phyloP scores from a whole-genome alignment of 2,113 vertebrate species.

The Verasper variegatus region DNA sequence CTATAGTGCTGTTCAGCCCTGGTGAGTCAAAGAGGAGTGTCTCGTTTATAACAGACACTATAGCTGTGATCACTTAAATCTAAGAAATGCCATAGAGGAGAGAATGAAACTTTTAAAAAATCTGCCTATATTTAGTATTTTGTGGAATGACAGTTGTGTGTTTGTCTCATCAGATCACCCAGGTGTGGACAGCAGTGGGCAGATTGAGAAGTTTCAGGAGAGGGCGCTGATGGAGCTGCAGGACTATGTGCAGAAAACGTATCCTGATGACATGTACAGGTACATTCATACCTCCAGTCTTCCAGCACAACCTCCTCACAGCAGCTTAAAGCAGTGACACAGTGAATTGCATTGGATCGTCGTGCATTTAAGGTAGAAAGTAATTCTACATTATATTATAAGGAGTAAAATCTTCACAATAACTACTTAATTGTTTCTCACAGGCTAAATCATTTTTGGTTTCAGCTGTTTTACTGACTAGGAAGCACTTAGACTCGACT shows the following conservation, averaged over 20 bases:
- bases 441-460: too few relatives aligned
- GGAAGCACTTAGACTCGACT: too few relatives aligned
- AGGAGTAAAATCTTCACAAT: too few relatives aligned
- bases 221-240: conserved; percentile 99
- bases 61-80: too few relatives aligned
- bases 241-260: conserved; percentile 98
- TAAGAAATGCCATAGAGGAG: too few relatives aligned
- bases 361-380: too few relatives aligned
- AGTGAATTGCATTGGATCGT: too few relatives aligned
- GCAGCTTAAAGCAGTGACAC: not conserved
- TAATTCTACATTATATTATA: too few relatives aligned
- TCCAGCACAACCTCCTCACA: not conserved
- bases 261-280: conserved; percentile 98
- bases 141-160: conserved; percentile 10
- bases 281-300: conserved; percentile 58
- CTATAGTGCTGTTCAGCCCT: conserved; percentile 97
- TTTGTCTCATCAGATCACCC: conserved; percentile 89
- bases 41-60: not conserved
- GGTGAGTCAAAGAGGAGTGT: conserved; percentile 82
- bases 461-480: too few relatives aligned
- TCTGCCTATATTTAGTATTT: not conserved
- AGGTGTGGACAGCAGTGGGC: conserved; percentile 90
- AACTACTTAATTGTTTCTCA: too few relatives aligned
- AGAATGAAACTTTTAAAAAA: not conserved
- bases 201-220: conserved; percentile 98